Conservation (phyloP, 2,797 vertebrate species). For the Takifugu ocellatus region DNA sequence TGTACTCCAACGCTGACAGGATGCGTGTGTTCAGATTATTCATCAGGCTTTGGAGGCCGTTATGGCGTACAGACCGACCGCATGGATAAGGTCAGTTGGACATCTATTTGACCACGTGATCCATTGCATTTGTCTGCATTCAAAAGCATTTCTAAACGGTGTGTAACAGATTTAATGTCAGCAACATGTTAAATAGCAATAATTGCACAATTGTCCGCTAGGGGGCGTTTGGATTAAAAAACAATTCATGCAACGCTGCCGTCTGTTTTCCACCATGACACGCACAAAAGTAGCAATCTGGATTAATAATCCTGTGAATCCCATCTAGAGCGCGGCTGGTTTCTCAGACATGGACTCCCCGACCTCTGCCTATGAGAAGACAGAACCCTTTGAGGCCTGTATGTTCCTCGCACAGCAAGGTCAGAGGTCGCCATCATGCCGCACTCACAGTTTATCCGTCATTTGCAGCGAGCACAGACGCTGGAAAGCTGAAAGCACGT, state of each 20-base stretch:
- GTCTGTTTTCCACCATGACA: no score
- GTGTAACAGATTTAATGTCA: no score
- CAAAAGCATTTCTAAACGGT: no score
- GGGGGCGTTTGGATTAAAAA: no score
- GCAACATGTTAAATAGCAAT: no score
- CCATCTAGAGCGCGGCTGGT: conserved; percentile 79
- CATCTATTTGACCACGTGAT: background rate
- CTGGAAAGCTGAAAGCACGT: conserved; percentile 83
- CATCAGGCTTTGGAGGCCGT: conserved; percentile 90
- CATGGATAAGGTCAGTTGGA: conserved; percentile 85
- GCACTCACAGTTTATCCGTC: background rate
- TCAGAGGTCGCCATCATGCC: background rate
- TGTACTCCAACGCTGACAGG: no score
- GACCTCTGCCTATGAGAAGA: conserved; percentile 85
- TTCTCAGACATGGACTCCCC: conserved; percentile 88
- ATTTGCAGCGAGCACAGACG: conserved; percentile 75
- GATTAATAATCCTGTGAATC: background rate
- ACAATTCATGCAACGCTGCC: no score
- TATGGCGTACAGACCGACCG: conserved; percentile 89
- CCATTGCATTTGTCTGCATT: no score
- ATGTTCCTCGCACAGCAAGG: conserved; percentile 49
- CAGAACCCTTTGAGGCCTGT: conserved; percentile 86
- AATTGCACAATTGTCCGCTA: no score
- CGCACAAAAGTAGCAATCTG: background rate
- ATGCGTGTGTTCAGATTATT: conserved; percentile 78